Conservation (phyloP, 2,888 invertebrate species). For the Ernsta delagoae region DNA sequence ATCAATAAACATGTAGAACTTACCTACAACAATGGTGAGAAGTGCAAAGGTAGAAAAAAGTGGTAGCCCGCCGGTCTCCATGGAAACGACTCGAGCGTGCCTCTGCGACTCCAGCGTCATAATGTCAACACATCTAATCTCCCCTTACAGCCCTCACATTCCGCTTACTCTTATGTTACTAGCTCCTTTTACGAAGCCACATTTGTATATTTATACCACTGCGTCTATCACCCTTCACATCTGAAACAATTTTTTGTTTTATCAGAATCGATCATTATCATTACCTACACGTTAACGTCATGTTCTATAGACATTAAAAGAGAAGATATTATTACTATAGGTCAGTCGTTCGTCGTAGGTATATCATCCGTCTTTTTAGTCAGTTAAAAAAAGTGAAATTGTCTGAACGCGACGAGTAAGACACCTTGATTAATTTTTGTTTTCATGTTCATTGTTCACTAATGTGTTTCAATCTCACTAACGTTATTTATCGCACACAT, state of each 20-base stretch:
- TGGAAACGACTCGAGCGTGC: slow-evolving; percentile 63
- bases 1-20: slow-evolving; percentile 45
- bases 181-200: slow-evolving; percentile 40
- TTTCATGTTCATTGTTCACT: not conserved
- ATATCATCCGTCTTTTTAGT: too few relatives aligned
- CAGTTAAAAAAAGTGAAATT: not conserved
- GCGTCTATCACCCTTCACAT: slow-evolving; percentile 22
- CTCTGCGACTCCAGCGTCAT: slow-evolving; percentile 63
- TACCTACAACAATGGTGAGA: slow-evolving; percentile 79
- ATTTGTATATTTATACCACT: slow-evolving; percentile 6
- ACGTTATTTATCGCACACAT: slow-evolving; percentile 32
- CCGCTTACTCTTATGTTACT: slow-evolving; percentile 47
- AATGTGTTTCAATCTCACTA: slow-evolving; percentile 32
- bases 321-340: too few relatives aligned
- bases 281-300: too few relatives aligned
- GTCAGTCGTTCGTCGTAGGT: too few relatives aligned
- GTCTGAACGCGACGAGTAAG: slow-evolving; percentile 17
- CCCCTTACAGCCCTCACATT: slow-evolving; percentile 51
- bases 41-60: slow-evolving; percentile 77
- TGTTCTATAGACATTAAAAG: too few relatives aligned
- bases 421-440: too few relatives aligned
- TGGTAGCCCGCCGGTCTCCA: slow-evolving; percentile 77
- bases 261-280: too few relatives aligned
- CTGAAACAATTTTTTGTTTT: slow-evolving; percentile 26
- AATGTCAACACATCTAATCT: slow-evolving; percentile 51